A percentile compares a stretch with the other conserved stretches of the same genome.
Conservation (phyloP, 2,888 invertebrate species). For the Cantharis rufa region DNA sequence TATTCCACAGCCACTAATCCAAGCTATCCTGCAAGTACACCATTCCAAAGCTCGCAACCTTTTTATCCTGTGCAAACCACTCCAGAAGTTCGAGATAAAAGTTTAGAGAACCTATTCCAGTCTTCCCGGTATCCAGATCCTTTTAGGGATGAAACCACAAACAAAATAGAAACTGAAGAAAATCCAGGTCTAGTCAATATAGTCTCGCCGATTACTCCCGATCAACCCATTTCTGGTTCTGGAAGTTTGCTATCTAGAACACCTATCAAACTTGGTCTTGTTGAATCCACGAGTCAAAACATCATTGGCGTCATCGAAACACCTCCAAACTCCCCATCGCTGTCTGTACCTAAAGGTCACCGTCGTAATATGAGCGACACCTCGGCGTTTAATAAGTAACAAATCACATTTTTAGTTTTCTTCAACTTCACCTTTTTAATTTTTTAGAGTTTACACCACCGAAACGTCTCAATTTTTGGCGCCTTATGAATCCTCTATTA, state of each 20-base stretch:
- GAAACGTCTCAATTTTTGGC: slow-evolving; percentile 77
- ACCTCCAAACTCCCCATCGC: slow-evolving; percentile 51
- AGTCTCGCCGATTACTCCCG: slow-evolving; percentile 44
- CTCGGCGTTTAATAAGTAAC: slow-evolving; percentile 79
- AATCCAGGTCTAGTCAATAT: slow-evolving; percentile 27
- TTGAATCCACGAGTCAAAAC: slow-evolving; percentile 49
- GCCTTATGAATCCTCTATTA: slow-evolving; percentile 71
- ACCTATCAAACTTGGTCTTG: slow-evolving; percentile 40
- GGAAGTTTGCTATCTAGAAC: slow-evolving; percentile 31
- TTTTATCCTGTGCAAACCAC: slow-evolving; percentile 25
- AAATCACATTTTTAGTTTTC: slow-evolving; percentile 14
- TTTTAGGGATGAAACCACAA: slow-evolving; percentile 62
- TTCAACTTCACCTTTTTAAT: background rate
- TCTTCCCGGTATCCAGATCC: slow-evolving; percentile 72
- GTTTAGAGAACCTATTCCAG: slow-evolving; percentile 67
- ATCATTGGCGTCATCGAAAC: slow-evolving; percentile 46
- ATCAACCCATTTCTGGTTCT: slow-evolving; percentile 44
- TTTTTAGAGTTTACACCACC: slow-evolving; percentile 69
- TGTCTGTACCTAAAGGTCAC: slow-evolving; percentile 62
- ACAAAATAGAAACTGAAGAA: slow-evolving; percentile 59
- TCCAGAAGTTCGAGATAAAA: slow-evolving; percentile 47
- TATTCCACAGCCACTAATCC: slow-evolving; percentile 42
- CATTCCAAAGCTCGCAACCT: slow-evolving; percentile 30
- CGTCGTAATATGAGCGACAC: slow-evolving; percentile 84
- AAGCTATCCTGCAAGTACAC: slow-evolving; percentile 36